phyloP scores from a whole-genome alignment of 2,888 invertebrate genomes.

The Periphyllus acericola region DNA sequence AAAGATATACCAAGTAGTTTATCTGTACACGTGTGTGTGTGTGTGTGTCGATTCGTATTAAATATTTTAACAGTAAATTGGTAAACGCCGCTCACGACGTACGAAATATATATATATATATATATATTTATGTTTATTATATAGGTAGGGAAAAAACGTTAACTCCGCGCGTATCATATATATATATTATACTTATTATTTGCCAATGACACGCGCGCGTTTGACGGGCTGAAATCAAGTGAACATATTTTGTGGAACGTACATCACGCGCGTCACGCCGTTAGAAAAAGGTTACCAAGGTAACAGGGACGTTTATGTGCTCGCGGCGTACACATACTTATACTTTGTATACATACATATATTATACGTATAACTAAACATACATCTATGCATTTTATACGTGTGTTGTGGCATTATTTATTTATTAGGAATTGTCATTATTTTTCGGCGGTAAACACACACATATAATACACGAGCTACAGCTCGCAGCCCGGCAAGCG shows the following conservation, averaged over 20 bases:
- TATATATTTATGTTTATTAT: no score
- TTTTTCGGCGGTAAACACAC: background rate
- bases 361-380: no score
- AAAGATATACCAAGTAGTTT: background rate
- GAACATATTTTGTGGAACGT: no score
- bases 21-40: background rate
- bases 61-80: background rate
- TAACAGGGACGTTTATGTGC: background rate
- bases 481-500: background rate
- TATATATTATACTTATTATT: background rate
- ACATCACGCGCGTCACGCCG: no score
- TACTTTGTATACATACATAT: no score
- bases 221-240: no score
- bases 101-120: no score
- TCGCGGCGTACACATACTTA: background rate
- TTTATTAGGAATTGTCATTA: slow-evolving; percentile 14
- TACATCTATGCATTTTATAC: no score
- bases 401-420: background rate
- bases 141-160: background rate
- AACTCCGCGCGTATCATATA: background rate
- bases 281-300: background rate
- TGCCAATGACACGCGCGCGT: background rate
- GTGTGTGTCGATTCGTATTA: background rate
- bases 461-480: no score
- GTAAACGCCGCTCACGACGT: background rate